These are phyloP conservation scores for Acleris sparsana DNA, from an alignment of 2,888 invertebrate genomes.

Conservation along the genomic window DNA sequence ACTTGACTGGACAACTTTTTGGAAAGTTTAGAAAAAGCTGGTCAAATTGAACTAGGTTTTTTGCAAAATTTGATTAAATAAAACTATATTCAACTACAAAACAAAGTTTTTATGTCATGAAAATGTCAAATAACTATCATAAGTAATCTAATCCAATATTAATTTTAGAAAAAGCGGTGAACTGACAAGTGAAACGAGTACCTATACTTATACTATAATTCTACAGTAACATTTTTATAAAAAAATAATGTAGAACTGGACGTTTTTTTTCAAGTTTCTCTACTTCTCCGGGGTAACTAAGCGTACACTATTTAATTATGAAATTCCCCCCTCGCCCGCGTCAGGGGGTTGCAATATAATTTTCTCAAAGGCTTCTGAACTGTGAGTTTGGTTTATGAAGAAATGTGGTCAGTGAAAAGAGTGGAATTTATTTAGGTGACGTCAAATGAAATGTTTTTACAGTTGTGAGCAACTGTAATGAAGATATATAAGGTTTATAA, in stretches of 20 bases:
- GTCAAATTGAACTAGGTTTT: too few species aligned
- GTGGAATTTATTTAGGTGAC: slow-evolving; percentile 28
- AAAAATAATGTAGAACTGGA: slow-evolving; percentile 19
- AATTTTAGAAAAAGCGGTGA: too few species aligned
- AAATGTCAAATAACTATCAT: too few species aligned
- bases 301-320: slow-evolving; percentile 74
- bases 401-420: slow-evolving; percentile 37
- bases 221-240: slow-evolving; percentile 15
- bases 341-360: slow-evolving; percentile 51
- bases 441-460: slow-evolving; percentile 12
- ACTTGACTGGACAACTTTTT: too few species aligned
- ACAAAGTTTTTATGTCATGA: too few species aligned
- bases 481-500: too few species aligned
- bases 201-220: too few species aligned
- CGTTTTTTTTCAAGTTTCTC: slow-evolving; percentile 44
- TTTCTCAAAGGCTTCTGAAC: slow-evolving; percentile 52
- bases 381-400: slow-evolving; percentile 32
- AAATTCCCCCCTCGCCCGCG: slow-evolving; percentile 49
- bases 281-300: slow-evolving; percentile 63
- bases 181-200: too few species aligned
- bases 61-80: too few species aligned
- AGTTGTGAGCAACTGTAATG: background rate
- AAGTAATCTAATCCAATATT: too few species aligned
- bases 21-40: too few species aligned
- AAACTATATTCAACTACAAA: too few species aligned